Evolutionary conservation across 2,797 vertebrate species (phyloP).

Genomic region (Myoxocephalus aenaeus): DNA sequence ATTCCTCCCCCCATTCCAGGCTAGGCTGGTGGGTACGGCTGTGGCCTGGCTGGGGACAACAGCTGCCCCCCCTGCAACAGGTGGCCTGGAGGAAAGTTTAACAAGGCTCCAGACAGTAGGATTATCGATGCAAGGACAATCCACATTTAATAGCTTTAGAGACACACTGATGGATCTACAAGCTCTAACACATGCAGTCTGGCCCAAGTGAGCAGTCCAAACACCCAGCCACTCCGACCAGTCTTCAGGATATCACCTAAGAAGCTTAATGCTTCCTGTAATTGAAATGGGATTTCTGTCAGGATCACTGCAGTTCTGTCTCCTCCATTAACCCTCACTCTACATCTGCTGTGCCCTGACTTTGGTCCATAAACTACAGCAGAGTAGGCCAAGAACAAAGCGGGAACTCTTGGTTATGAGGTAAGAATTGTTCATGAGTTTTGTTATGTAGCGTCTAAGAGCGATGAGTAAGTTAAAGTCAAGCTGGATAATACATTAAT

Average conservation of each 20-base stretch:
- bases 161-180: conserved; percentile 51
- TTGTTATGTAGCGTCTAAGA: not conserved
- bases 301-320: conserved; percentile 45
- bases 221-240: conserved; percentile 38
- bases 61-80: conserved; percentile 80
- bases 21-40: conserved; percentile 41
- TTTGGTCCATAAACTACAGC: conserved; percentile 6
- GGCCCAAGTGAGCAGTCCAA: conserved; percentile 51
- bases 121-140: conserved; percentile 71
- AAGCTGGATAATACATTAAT: conserved; percentile 17
- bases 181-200: conserved; percentile 40
- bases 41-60: conserved; percentile 59
- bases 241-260: conserved; percentile 61
- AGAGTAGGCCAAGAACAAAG: conserved; percentile 35
- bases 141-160: conserved; percentile 71
- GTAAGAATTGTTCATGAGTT: not conserved
- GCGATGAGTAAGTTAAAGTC: not conserved
- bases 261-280: conserved; percentile 71
- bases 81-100: conserved; percentile 81
- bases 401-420: not conserved
- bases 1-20: conserved; percentile 34
- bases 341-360: conserved; percentile 26
- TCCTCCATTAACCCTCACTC: conserved; percentile 28
- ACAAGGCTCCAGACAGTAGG: conserved; percentile 70
- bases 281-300: conserved; percentile 71